Conservation (phyloP, 2,888 invertebrate genomes). For the Nebria salina region DNA sequence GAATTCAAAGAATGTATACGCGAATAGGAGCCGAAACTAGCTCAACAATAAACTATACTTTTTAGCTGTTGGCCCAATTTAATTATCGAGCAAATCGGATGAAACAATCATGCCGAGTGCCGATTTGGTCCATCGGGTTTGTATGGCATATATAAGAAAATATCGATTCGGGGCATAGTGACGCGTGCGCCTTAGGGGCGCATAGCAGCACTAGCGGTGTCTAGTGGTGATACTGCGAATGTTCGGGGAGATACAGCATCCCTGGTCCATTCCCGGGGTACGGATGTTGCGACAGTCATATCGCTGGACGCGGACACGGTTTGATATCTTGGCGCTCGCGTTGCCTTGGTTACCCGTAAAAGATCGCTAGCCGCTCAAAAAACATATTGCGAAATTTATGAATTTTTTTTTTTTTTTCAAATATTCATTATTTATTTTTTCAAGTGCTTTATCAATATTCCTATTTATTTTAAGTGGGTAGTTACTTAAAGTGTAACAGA, state of each 20-base stretch:
- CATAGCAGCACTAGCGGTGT: conserved; percentile 31
- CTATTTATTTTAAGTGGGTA: too few relatives aligned
- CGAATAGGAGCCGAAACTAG: too few relatives aligned
- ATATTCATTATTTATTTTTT: neutral
- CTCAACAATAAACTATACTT: too few relatives aligned
- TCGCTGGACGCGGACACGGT: conserved; percentile 17
- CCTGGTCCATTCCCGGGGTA: conserved; percentile 45
- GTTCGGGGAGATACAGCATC: conserved; percentile 33
- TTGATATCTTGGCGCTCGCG: conserved; percentile 24
- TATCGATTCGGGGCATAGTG: neutral
- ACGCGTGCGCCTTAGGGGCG: neutral
- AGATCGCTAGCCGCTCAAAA: conserved; percentile 2
- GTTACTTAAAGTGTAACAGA: too few relatives aligned
- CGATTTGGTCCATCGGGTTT: neutral
- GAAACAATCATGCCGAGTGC: neutral
- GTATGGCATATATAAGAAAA: conserved; percentile 1
- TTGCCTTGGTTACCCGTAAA: conserved; percentile 29
- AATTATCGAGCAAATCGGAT: neutral
- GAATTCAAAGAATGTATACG: too few relatives aligned
- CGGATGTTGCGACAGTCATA: conserved; percentile 36
- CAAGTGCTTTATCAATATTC: neutral
- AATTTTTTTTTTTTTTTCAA: neutral
- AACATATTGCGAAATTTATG: conserved; percentile 20
- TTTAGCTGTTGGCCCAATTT: neutral
- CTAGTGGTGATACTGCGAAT: conserved; percentile 29